Evolutionary conservation across 2,113 vertebrate species (phyloP), one percentile per base, ranked within the genome.

Genomic region (Salvelinus fontinalis): DNA sequence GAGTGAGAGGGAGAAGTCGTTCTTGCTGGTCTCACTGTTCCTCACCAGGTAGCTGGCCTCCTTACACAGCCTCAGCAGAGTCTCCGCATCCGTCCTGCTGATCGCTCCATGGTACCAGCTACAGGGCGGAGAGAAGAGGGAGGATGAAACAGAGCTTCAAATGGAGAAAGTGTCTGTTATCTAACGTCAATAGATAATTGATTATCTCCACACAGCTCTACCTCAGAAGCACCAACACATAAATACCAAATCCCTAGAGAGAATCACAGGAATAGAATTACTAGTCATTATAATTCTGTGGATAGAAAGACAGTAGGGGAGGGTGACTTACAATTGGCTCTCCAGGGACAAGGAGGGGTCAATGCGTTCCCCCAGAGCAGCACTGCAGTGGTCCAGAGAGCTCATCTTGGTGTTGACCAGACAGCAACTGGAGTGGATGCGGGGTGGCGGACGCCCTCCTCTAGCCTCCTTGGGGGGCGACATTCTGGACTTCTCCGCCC

Each of bases 91-190:
- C 0, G 96, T 97, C 75, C 97, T 92, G 85, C 97, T 98, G 94
- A 99, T 97, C 68, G 97, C 95, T 79, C 98, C 98, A 0, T 99
- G 98, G 93, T 99, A 99, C 98, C 98, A 99, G 90, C 98, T 99
- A 84, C 79, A 77, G 39, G 3, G 20, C 26, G 64, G 59, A 13
- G 13, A 7, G 34, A 3, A 54, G 0, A 59, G 78, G 57, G 31
- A 7, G 3, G 73, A 54, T 3, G 70, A 66, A 8, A 13, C 39
- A 11, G 7, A 9, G 20, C 3, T 24, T n/a, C 59, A 60, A 60
- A 60, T 60, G n/a, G 59, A 60, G 7, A 60, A 22, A 22, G 14
- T n/a, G 59, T 6, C 8, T 16, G 7, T 62, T 16, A 22, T 62
- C 59, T 4, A 62, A n/a, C 59, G 2, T n/a, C 16, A 22, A 62